A percentile compares a stretch with the other conserved stretches of the same genome.
phyloP scores from a whole-genome alignment of 2,888 invertebrate genomes.

The Xestia ashworthii region DNA sequence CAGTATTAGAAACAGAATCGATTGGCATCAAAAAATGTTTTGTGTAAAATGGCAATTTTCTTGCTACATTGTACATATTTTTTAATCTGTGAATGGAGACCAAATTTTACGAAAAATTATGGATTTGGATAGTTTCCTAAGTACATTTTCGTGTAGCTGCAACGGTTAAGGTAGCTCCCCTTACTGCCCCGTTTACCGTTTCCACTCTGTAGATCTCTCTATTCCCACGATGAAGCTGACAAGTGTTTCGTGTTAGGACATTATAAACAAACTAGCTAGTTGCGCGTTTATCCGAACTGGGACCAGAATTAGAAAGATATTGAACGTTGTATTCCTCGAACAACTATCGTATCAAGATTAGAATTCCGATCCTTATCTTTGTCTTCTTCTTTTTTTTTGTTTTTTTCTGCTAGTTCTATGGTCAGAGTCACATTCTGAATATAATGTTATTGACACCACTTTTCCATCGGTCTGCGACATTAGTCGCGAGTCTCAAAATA shows the following conservation, averaged over 20 bases:
- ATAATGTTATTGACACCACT: background rate
- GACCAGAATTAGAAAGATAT: conserved; percentile 30
- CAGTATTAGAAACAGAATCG: too few species aligned
- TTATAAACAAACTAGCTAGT: conserved; percentile 52
- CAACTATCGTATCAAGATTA: background rate
- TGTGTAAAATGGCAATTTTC: too few species aligned
- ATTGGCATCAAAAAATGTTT: too few species aligned
- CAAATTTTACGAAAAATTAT: too few species aligned
- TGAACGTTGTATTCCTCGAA: background rate
- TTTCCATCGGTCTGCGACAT: background rate
- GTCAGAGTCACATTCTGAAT: background rate
- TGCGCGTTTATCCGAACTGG: conserved; percentile 25
- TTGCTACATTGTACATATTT: too few species aligned
- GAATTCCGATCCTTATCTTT: background rate
- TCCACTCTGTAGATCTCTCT: conserved; percentile 16
- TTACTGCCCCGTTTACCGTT: too few species aligned
- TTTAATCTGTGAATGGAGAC: too few species aligned
- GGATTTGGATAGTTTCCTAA: too few species aligned
- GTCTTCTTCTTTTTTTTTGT: background rate
- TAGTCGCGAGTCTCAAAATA: background rate
- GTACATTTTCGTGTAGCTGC: too few species aligned
- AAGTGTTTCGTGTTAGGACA: conserved; percentile 60
- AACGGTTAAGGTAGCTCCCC: too few species aligned
- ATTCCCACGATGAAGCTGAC: conserved; percentile 52
- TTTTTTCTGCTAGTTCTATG: background rate